Base-by-base conservation (phyloP, 2,113 vertebrate genomes). In the Haemorhous mexicanus region DNA sequence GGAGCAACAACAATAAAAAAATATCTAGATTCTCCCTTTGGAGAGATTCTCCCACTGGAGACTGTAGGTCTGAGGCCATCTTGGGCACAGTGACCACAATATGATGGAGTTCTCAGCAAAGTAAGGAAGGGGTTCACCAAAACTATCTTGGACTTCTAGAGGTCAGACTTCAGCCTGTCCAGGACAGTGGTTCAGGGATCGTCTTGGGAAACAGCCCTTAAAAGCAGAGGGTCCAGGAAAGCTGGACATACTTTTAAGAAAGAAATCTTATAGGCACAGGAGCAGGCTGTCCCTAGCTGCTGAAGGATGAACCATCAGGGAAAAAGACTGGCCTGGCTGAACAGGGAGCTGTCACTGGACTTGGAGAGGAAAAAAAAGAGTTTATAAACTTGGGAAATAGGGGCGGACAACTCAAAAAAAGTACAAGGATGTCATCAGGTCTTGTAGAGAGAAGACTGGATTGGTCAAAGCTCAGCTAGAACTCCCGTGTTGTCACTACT, bases 21-120 rank as follows among this genome's bases (percentile, higher is more conserved):
- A 28, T 1, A 6, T 27, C 30, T 46, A 21, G 24, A 26, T 39
- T 44, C 4, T 59, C 9, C 35, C 11, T 2, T 7, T 44, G 15
- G 33, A 39, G 23, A 23, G 27, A 30, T n/a, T 43, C 6, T 53
- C 28, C 16, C 30, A 26, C 15, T 46, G 46, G 47, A 32, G 6
- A 13, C 32, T n/a, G 3, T 61, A 13, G 53, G 46, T 53, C 20
- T 0, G 0, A 47, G 23, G 20, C 21, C 7, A 15, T 41, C n/a
- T 69, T 61, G 24, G 39, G 15, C 24, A 21, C 30, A 39, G 20
- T 0, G 0, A n/a, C n/a, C n/a, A 22, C 0, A 0, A 17, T 46
- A 26, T 12, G 16, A 30, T 52, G 27, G 28, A n/a, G 24, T 35
- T 55, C 47, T 76, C 41, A 11, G 30, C 0, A 0, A 55, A 28